Percentiles rank a stretch among this genome's conserved stretches.
phyloP scores from a whole-genome alignment of 2,113 vertebrate species.

The Anguilla japonica region DNA sequence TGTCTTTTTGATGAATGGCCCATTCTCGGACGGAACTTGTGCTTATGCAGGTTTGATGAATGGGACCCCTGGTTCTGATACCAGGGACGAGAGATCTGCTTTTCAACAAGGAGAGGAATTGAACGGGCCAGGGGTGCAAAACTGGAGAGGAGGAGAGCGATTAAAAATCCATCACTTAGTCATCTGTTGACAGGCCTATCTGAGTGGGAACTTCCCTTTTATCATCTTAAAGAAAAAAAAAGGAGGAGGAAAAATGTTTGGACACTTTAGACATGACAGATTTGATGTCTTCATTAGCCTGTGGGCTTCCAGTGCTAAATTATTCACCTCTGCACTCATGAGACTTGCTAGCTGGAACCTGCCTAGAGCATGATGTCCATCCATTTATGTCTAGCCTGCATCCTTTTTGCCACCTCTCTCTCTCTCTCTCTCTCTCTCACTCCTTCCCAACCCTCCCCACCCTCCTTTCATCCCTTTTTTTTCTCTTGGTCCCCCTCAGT shows the following conservation, averaged over 20 bases:
- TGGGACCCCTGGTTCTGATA: background rate
- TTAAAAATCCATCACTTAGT: slow-evolving; percentile 9
- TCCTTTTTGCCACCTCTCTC: background rate
- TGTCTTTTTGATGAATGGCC: background rate
- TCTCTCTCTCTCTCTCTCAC: background rate
- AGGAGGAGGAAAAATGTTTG: background rate
- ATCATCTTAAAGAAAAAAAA: background rate
- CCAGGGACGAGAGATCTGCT: background rate
- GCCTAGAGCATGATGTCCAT: background rate
- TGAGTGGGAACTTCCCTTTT: background rate
- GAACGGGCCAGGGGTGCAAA: background rate
- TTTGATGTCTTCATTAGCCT: slow-evolving; percentile 3
- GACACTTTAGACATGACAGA: background rate
- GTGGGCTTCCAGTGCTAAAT: background rate
- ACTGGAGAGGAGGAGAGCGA: background rate
- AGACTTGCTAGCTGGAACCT: background rate
- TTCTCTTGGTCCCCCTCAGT: background rate
- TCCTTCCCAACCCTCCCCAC: background rate
- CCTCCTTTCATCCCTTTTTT: background rate
- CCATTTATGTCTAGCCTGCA: background rate
- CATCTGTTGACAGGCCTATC: background rate
- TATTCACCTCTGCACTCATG: background rate
- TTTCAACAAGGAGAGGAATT: background rate
- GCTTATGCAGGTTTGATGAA: background rate
- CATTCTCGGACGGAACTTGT: background rate